Evolutionary conservation across 2,797 vertebrate species (phyloP), one percentile per base, ranked within the genome.

Genomic region (Pseudomugil gertrudae): DNA sequence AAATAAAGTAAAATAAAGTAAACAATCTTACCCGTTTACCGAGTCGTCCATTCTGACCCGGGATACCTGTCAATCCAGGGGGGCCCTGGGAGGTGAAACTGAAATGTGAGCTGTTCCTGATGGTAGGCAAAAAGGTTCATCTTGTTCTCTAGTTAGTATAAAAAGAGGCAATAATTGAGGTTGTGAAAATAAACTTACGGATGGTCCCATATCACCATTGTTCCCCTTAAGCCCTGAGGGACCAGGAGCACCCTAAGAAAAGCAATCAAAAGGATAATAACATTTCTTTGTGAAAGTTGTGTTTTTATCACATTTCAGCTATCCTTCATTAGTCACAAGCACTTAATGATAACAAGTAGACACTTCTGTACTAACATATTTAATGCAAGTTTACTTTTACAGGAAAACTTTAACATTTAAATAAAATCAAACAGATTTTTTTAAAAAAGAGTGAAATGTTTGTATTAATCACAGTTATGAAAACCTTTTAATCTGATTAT

Each of bases 221-320:
- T 90, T 89, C 0, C 97, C 98, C 81, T 99, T 99, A 67, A 98
- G 73, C 11, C 98, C 98, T 51, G 92, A 72, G 0, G 95, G 79
- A 24, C 97, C 97, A 0, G 95, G 92, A 21, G 76, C 80, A 57
- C 97, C 97, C 97, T 98, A 78, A 45, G 27, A 57, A 63, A 45
- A 52, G 43, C 2, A 69, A 51, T 29, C 3, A n/a, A 32, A 1
- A 51, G 15, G 33, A 24, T 4, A 70, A 36, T 3, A 55, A 30
- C 26, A n/a, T 36, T 17, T 45, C 50, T 52, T 27, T 15, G 15
- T 17, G 6, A 52, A 14, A 27, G 7, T 52, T 6, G 15, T 7
- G 15, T 17, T 26, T n/a, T 51, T 6, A 17, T 52, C 15, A 52
- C 26, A 29, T 24, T 52, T 5, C 15, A 27, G 50, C 7, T 50